Evolutionary conservation across 2,113 vertebrate genomes (phyloP).

Genomic region (Aptenodytes forsteri): DNA sequence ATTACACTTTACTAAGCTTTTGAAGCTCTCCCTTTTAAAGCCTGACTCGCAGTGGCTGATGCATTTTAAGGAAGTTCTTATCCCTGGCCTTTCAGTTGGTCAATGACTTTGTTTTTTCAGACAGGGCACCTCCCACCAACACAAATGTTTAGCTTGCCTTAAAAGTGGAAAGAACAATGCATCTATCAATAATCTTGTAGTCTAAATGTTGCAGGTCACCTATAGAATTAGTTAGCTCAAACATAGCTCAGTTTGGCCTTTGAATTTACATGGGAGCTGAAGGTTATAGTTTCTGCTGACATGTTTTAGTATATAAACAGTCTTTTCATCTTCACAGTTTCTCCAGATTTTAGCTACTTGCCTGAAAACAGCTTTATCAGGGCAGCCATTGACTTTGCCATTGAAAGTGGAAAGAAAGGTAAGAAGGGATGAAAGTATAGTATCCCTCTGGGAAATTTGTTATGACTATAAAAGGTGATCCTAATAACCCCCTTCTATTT

Average conservation of each 20-base stretch:
- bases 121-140: neutral
- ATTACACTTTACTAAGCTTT: neutral
- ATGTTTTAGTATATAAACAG: constrained; percentile 28
- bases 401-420: constrained; percentile 92
- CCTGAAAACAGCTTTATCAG: constrained; percentile 90
- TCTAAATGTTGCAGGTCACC: constrained; percentile 24
- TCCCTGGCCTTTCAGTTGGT: neutral
- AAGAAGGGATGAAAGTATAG: neutral
- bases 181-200: neutral
- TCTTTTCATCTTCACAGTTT: constrained; percentile 80
- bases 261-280: neutral
- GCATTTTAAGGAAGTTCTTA: neutral
- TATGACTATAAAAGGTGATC: neutral
- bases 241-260: neutral
- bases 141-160: neutral
- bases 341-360: constrained; percentile 92
- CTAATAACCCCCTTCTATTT: neutral
- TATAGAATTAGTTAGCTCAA: neutral
- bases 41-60: neutral
- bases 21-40: neutral
- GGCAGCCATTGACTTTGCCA: constrained; percentile 79
- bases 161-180: neutral
- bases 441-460: neutral
- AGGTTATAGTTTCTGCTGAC: constrained; percentile 6
- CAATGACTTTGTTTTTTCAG: neutral